Evolutionary conservation across 2,888 invertebrate genomes (phyloP).

Genomic region (Cyaniris semiargus): DNA sequence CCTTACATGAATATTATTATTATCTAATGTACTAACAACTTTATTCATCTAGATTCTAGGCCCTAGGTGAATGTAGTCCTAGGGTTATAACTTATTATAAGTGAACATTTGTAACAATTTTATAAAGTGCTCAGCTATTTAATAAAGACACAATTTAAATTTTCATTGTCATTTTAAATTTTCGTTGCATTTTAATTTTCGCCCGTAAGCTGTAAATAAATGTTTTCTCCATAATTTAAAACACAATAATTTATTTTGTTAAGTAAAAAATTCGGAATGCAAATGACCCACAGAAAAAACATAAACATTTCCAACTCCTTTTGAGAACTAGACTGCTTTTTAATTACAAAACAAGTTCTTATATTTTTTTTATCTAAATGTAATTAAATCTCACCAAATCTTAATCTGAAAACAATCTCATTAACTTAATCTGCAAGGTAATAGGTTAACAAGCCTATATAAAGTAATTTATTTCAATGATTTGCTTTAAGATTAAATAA

Average conservation of each 20-base stretch:
- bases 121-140: too few species aligned
- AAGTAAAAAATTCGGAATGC: neutral
- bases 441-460: slow-evolving; percentile 24
- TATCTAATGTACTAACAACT: neutral
- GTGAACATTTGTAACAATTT: too few species aligned
- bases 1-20: too few species aligned
- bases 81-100: too few species aligned
- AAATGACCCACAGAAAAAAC: neutral
- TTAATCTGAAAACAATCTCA: slow-evolving; percentile 21
- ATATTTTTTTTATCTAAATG: neutral
- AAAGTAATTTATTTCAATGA: slow-evolving; percentile 21
- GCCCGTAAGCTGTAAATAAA: too few species aligned
- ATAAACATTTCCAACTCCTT: neutral
- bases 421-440: slow-evolving; percentile 1
- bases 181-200: too few species aligned
- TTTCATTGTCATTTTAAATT: too few species aligned
- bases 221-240: too few species aligned
- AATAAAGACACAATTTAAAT: too few species aligned
- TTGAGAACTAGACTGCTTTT: neutral
- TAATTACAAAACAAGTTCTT: slow-evolving; percentile 1
- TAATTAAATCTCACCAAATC: neutral
- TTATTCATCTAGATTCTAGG: too few species aligned
- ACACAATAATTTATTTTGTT: neutral
- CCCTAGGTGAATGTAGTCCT: too few species aligned
- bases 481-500: neutral